Evolutionary conservation across 2,797 vertebrate genomes (phyloP), one percentile per base, ranked within the genome.

Genomic region (Danio jaintianensis): DNA sequence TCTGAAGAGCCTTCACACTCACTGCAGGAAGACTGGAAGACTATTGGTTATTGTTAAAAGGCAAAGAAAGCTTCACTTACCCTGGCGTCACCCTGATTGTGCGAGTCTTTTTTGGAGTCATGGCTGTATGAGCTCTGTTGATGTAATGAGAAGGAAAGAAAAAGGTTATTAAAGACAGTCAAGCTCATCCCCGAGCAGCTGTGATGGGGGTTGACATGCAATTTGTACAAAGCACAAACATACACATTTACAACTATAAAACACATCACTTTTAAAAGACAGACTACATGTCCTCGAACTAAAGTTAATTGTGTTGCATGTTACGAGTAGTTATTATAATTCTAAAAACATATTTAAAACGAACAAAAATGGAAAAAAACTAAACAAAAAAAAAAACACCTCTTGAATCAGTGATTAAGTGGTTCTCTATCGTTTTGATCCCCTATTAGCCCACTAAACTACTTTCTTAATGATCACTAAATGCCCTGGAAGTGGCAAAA

Each of bases 31-130:
- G 56, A n/a, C n/a, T n/a, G n/a, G n/a, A n/a, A n/a, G n/a, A n/a
- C 71, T 67, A 43, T 45, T 56, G 64, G 20, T 38, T n/a, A 75
- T 13, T 63, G 63, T 80, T 62, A 81, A 86, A 67, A 88, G 75
- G 67, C 85, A 70, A 64, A 75, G 71, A 80, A 88, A 83, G 11
- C 75, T 87, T 77, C 85, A 92, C 89, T 80, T 93, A 93, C 92
- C 93, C 92, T 91, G 83, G 90, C 90, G 69, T 92, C 91, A 85
- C 86, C 86, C 79, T 92, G 90, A 89, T 83, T 89, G 90, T 78
- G 71, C 64, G 89, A 86, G 89, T 93, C 91, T 92, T 93, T 93
- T 88, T 89, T 87, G 85, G 90, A 88, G 75, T 93, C 90, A 70
- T 92, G 85, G 89, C 89, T 89, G 83, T 86, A 79, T 75, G 82